Evolutionary conservation across 2,113 vertebrate species (phyloP).

Genomic region (Bubo bubo): DNA sequence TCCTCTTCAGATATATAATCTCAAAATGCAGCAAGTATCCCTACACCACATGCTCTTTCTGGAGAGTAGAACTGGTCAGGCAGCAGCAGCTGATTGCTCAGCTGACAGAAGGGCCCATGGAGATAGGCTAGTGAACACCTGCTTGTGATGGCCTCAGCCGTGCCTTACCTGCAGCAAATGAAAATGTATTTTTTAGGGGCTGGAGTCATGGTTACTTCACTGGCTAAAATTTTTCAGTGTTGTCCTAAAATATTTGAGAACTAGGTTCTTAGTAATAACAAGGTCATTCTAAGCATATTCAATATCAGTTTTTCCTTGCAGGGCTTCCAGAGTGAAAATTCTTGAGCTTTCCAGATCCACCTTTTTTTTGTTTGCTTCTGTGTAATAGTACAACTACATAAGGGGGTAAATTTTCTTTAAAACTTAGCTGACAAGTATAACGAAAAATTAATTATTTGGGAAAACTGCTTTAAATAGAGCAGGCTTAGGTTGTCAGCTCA

Average conservation of each 20-base stretch:
- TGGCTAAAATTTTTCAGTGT: not conserved
- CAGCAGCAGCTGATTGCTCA: not conserved
- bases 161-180: not conserved
- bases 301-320: not conserved
- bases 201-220: not conserved
- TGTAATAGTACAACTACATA: not conserved
- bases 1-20: not conserved
- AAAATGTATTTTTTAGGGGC: not conserved
- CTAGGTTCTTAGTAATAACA: not conserved
- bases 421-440: not conserved
- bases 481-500: not conserved
- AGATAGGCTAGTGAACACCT: not conserved
- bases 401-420: not conserved
- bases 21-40: not conserved
- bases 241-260: not conserved
- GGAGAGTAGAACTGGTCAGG: not conserved
- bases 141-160: not conserved
- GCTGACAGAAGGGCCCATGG: not conserved
- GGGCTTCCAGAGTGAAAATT: not conserved
- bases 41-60: rapidly evolving
- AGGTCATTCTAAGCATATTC: not conserved
- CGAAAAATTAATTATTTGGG: not conserved
- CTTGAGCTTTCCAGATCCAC: not conserved
- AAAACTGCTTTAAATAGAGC: not conserved
- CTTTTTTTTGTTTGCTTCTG: not conserved